phyloP scores from a whole-genome alignment of 2,888 invertebrate species.

The Bruchidius siliquastri region DNA sequence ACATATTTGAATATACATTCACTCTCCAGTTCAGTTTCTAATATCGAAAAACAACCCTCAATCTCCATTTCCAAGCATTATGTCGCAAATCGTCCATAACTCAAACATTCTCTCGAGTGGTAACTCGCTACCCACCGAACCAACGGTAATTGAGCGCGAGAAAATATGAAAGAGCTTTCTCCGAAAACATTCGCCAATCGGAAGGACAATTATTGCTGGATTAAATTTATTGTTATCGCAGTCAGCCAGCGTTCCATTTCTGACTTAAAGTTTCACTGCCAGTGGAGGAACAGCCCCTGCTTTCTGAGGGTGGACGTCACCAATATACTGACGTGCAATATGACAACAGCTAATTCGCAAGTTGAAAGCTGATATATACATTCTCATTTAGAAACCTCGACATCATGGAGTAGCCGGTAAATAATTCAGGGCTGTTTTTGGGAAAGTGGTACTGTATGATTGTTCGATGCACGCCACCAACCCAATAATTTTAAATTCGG shows the following conservation, averaged over 20 bases:
- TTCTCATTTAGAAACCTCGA: no score
- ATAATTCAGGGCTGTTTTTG: no score
- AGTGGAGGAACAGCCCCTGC: not conserved
- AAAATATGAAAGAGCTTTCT: not conserved
- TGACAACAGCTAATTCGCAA: no score
- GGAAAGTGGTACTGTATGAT: no score
- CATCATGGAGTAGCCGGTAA: no score
- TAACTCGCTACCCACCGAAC: not conserved
- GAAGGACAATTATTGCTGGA: conserved; percentile 3
- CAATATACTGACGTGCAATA: no score
- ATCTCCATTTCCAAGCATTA: not conserved
- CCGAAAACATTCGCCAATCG: not conserved
- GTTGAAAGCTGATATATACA: no score
- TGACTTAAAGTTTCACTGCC: not conserved
- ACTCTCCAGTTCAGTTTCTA: no score
- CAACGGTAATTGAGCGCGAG: not conserved
- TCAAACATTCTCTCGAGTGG: not conserved
- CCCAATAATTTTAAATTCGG: no score
- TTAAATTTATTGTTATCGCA: conserved; percentile 21
- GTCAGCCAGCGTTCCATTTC: conserved; percentile 9
- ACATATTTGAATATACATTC: no score
- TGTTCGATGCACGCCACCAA: no score
- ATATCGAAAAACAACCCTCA: not conserved
- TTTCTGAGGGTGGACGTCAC: not conserved
- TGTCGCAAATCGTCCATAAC: not conserved